Evolutionary conservation across 2,888 invertebrate species (phyloP).

Genomic region (Sepioteuthis lessoniana): DNA sequence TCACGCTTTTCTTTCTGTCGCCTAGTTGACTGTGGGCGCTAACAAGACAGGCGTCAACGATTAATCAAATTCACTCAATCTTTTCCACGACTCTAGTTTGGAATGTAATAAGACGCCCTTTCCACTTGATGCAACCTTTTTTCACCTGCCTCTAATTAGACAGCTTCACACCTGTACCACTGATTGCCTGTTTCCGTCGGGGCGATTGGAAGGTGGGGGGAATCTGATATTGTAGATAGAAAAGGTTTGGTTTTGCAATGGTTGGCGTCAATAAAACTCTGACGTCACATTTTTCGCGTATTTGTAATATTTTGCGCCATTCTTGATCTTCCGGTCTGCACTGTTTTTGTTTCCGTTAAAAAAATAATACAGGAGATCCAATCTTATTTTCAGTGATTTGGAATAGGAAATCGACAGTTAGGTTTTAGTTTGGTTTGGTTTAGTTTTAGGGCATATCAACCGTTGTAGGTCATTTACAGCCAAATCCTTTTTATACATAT

Average conservation of each 20-base stretch:
- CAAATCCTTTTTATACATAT: no score
- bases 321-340: not conserved
- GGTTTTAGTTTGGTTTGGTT: no score
- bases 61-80: not conserved
- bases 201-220: no score
- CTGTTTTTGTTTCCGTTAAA: not conserved
- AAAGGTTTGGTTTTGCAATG: not conserved
- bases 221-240: not conserved
- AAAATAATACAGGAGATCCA: no score
- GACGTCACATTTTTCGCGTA: no score
- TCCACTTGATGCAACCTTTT: not conserved
- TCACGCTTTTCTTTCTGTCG: not conserved
- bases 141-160: conserved; percentile 8
- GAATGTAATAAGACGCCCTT: not conserved
- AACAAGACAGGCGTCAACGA: not conserved
- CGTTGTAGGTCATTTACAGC: no score
- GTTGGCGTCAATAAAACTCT: not conserved
- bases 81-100: not conserved
- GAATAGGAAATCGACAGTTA: no score
- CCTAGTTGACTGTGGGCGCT: not conserved
- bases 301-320: not conserved
- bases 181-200: not conserved
- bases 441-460: no score
- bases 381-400: no score
- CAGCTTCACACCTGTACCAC: not conserved